phyloP scores from a whole-genome alignment of 2,888 invertebrate species.

The Nemotelus nigrinus region DNA sequence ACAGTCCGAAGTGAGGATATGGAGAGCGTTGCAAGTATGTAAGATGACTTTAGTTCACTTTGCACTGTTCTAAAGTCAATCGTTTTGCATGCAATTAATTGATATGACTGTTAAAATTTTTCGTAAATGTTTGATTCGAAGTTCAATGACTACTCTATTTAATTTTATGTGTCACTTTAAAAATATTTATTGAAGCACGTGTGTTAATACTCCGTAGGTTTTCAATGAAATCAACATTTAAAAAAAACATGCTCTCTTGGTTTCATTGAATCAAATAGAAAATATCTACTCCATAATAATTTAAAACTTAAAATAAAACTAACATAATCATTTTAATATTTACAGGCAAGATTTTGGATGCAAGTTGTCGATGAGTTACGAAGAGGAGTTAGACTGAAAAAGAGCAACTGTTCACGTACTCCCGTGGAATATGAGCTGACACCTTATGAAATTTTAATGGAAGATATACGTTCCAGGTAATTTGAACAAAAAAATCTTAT shows the following conservation, averaged over 20 bases:
- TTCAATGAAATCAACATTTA: constrained; percentile 42
- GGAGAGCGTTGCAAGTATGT: constrained; percentile 83
- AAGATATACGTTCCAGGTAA: constrained; percentile 87
- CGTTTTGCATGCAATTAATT: background rate
- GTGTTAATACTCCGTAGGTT: constrained; percentile 16
- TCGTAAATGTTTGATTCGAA: too few species aligned
- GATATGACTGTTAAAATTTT: background rate
- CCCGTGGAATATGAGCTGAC: constrained; percentile 93
- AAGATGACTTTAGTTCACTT: constrained; percentile 50
- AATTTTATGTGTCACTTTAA: background rate
- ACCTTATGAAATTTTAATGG: constrained; percentile 96
- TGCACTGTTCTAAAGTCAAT: background rate
- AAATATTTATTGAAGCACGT: constrained; percentile 4
- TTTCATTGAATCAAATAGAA: constrained; percentile 34
- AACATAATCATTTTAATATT: constrained; percentile 51
- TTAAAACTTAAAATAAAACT: too few species aligned
- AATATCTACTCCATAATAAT: constrained; percentile 21
- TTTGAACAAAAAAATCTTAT: constrained; percentile 33
- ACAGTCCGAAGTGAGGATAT: constrained; percentile 79
- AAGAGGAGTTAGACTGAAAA: constrained; percentile 92
- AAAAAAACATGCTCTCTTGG: constrained; percentile 29
- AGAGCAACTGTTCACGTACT: constrained; percentile 79
- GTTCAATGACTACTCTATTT: background rate
- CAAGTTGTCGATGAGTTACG: constrained; percentile 93
- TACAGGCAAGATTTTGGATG: constrained; percentile 92